Conservation (phyloP, 2,113 vertebrate genomes). For the Dunckerocampus dactyliophorus region DNA sequence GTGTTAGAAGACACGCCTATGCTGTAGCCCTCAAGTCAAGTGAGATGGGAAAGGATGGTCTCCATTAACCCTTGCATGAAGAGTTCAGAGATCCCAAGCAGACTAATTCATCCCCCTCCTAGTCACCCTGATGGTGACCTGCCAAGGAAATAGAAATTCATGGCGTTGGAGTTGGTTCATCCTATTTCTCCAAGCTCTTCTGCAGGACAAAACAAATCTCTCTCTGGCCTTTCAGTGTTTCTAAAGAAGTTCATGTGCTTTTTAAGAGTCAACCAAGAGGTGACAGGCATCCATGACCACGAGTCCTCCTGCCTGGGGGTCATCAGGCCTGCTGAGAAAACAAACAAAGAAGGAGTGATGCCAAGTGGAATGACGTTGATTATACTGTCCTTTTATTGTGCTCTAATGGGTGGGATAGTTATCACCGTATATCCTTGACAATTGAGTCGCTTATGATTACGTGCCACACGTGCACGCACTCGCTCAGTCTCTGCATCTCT, state of each 20-base stretch:
- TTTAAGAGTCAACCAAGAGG: neutral
- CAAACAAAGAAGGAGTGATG: conserved; percentile 45
- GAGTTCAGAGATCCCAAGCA: conserved; percentile 46
- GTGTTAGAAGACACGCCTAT: conserved; percentile 9
- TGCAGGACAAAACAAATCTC: conserved; percentile 21
- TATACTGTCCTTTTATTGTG: conserved; percentile 10
- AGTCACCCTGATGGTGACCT: conserved; percentile 38
- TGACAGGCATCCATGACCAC: neutral
- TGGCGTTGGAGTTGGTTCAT: conserved; percentile 31
- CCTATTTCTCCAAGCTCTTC: conserved; percentile 40
- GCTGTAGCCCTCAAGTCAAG: conserved; percentile 25
- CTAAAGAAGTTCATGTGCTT: neutral
- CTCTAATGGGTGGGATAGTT: too few species aligned
- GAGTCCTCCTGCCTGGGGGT: conserved; percentile 39
- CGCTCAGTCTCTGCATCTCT: conserved; percentile 4
- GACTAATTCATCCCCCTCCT: conserved; percentile 38
- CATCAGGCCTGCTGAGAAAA: conserved; percentile 56
- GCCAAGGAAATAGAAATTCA: conserved; percentile 44
- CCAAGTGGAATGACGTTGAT: conserved; percentile 40
- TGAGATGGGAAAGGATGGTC: conserved; percentile 50
- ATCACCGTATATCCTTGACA: too few species aligned
- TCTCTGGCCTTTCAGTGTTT: neutral
- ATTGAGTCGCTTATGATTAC: too few species aligned
- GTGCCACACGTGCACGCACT: neutral
- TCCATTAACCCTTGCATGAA: conserved; percentile 51